Evolutionary conservation across 2,797 vertebrate species (phyloP).

Genomic region (Hippocampus kuda): DNA sequence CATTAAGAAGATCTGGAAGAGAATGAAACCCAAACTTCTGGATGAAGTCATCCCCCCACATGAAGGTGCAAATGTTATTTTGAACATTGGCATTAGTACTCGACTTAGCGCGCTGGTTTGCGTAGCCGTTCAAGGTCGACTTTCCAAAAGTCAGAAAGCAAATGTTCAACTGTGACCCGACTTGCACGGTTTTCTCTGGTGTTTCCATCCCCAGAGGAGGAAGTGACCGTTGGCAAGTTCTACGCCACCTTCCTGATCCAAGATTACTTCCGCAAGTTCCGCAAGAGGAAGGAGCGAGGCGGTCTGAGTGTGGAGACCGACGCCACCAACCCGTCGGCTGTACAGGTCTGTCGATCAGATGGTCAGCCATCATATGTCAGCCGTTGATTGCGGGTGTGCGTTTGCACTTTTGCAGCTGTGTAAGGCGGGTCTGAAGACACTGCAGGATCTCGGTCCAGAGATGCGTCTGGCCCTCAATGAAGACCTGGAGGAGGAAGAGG

Average conservation of each 20-base stretch:
- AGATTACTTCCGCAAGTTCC: slow-evolving; percentile 95
- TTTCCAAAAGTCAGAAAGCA: neutral
- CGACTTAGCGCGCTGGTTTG: neutral
- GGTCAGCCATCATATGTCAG: neutral
- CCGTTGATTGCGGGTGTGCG: too few relatives aligned
- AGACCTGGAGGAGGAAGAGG: slow-evolving; percentile 51
- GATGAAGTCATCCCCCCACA: slow-evolving; percentile 94
- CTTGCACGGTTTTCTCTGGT: neutral
- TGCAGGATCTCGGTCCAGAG: slow-evolving; percentile 89
- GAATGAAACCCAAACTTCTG: slow-evolving; percentile 90
- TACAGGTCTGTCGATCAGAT: slow-evolving; percentile 45
- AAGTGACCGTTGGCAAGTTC: slow-evolving; percentile 94
- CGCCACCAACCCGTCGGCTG: slow-evolving; percentile 49
- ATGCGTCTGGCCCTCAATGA: slow-evolving; percentile 81
- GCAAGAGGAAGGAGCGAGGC: slow-evolving; percentile 85
- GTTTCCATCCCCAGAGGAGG: slow-evolving; percentile 70
- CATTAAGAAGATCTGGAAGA: slow-evolving; percentile 97
- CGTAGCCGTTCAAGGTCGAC: neutral
- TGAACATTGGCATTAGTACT: neutral
- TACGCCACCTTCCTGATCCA: slow-evolving; percentile 96
- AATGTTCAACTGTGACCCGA: neutral
- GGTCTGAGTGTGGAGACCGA: slow-evolving; percentile 31
- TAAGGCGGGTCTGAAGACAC: slow-evolving; percentile 80
- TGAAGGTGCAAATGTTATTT: slow-evolving; percentile 65
- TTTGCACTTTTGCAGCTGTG: slow-evolving; percentile 36